Evolutionary conservation across 2,797 vertebrate species (phyloP).

Genomic region (Diceros bicornis): DNA sequence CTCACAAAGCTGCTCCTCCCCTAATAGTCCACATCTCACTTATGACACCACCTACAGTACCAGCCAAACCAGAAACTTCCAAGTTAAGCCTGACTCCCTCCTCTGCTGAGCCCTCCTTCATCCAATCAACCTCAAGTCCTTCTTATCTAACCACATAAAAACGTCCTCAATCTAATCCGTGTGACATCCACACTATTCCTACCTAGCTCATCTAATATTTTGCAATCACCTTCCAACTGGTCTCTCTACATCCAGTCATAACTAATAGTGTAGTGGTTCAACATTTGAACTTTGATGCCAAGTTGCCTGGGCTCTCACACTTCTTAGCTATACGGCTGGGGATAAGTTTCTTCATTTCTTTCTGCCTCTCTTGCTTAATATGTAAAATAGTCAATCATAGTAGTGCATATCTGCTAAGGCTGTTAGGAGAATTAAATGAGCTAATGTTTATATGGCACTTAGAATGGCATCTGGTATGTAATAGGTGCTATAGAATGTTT

Average conservation of each 20-base stretch:
- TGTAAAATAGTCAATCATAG: conserved; percentile 1
- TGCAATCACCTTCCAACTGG: background rate
- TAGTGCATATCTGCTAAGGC: background rate
- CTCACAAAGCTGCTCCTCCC: background rate
- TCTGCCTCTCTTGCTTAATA: background rate
- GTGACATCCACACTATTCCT: background rate
- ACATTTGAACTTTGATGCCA: background rate
- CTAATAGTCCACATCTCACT: background rate
- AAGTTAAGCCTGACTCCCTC: background rate
- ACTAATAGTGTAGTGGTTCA: background rate
- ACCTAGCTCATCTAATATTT: background rate
- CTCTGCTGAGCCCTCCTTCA: background rate
- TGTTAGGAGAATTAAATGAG: background rate
- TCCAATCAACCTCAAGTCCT: background rate
- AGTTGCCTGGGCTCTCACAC: background rate
- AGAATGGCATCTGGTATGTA: background rate
- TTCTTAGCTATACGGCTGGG: background rate
- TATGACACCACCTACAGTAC: background rate
- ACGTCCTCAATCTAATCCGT: background rate
- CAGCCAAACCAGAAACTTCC: background rate
- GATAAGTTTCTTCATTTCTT: conserved; percentile 17
- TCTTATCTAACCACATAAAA: background rate
- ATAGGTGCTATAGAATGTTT: background rate
- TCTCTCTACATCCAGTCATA: background rate
- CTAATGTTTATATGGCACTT: background rate